phyloP scores from a whole-genome alignment of 35 echinoderm and acorn worm species.

The Chiridota heheva region DNA sequence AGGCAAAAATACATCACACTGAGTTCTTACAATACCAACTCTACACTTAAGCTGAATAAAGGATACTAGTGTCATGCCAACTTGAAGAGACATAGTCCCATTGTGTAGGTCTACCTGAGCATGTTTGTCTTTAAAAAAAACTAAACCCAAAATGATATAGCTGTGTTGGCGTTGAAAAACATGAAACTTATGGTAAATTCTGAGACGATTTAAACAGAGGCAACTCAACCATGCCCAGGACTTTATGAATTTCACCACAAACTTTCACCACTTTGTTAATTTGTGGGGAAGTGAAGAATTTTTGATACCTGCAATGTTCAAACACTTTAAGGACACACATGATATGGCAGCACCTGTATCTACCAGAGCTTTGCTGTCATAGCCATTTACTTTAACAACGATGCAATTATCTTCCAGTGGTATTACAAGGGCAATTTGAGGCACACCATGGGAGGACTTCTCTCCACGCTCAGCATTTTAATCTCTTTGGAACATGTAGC shows the following conservation, averaged over 20 bases:
- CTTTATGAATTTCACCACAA: conserved; percentile 20
- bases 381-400: background rate
- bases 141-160: background rate
- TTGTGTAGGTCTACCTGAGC: background rate
- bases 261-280: background rate
- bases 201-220: background rate
- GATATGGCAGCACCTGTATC: conserved; percentile 1
- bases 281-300: background rate
- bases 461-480: too few relatives aligned
- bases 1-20: background rate
- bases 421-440: background rate
- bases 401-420: conserved; percentile 7
- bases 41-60: background rate
- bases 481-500: too few relatives aligned
- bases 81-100: background rate
- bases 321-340: background rate
- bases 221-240: background rate
- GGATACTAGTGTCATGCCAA: conserved; percentile 3
- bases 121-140: background rate
- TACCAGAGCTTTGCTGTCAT: background rate
- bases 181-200: background rate
- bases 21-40: background rate
- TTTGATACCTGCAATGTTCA: background rate
- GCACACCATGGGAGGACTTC: too few relatives aligned
- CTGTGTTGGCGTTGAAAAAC: background rate